Conservation (phyloP, 1,140 invertebrate genomes). For the Tetragnatha versicolor region DNA sequence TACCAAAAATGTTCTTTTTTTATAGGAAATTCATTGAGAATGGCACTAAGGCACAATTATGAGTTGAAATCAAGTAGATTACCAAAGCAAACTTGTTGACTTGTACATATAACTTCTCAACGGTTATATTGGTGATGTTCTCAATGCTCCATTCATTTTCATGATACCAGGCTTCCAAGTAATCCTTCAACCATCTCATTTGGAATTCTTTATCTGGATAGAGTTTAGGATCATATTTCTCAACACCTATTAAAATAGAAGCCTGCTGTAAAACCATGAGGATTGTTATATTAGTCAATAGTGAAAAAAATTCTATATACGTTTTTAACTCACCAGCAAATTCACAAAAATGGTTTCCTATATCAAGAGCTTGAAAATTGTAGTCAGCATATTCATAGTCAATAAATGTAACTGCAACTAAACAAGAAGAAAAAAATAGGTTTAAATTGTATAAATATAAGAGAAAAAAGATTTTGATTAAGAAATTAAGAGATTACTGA, state of each 20-base stretch:
- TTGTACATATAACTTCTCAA: conserved; percentile 77
- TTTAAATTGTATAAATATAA: too few relatives aligned
- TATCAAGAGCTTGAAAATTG: conserved; percentile 96
- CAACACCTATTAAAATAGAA: conserved; percentile 76
- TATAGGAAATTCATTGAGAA: too few relatives aligned
- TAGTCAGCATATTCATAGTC: conserved; percentile 96
- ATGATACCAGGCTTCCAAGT: conserved; percentile 69
- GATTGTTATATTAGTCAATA: too few relatives aligned
- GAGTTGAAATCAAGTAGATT: too few relatives aligned
- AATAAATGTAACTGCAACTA: conserved; percentile 82
- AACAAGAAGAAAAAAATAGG: conserved; percentile 62
- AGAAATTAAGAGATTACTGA: too few relatives aligned
- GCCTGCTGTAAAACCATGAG: too few relatives aligned
- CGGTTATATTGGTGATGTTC: conserved; percentile 65
- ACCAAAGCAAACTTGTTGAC: conserved; percentile 81
- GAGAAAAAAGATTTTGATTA: too few relatives aligned
- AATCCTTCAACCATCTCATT: conserved; percentile 79
- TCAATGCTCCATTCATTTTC: conserved; percentile 58
- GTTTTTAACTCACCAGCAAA: conserved; percentile 79
- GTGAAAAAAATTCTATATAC: background rate
- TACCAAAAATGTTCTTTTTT: too few relatives aligned
- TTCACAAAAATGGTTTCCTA: conserved; percentile 98
- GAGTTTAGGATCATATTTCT: conserved; percentile 67
- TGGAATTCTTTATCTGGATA: conserved; percentile 86
- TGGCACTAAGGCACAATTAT: too few relatives aligned